These are phyloP conservation scores for Rhagophthalmus giganteus DNA, from an alignment of 2,888 invertebrate species.

Conservation along the genomic window DNA sequence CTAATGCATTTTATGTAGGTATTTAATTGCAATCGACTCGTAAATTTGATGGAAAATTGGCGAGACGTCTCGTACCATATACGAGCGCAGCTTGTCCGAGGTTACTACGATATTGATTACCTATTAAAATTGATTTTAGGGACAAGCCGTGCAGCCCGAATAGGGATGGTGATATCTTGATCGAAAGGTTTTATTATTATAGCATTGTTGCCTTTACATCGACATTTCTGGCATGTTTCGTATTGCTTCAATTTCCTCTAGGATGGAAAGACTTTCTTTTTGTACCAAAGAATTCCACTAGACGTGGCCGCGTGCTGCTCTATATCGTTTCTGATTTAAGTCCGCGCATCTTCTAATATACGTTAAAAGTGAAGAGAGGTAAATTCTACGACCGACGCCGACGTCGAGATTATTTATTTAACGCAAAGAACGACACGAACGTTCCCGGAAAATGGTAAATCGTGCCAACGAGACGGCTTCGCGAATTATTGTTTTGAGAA, in stretches of 20 bases:
- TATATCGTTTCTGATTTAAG: not conserved
- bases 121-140: slow-evolving; percentile 17
- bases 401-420: not conserved
- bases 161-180: slow-evolving; percentile 13
- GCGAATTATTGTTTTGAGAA: too few relatives aligned
- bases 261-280: not conserved
- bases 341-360: too few relatives aligned
- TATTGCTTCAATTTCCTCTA: not conserved
- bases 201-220: slow-evolving; percentile 1
- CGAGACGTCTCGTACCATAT: too few relatives aligned
- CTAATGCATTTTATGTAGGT: too few relatives aligned
- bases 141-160: slow-evolving; percentile 8
- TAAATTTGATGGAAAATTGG: too few relatives aligned
- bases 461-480: too few relatives aligned
- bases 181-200: slow-evolving; percentile 10
- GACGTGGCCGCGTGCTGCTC: not conserved
- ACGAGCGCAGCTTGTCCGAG: slow-evolving; percentile 5
- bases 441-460: too few relatives aligned
- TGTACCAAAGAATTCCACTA: not conserved
- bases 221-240: not conserved
- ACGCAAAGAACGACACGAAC: not conserved
- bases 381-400: too few relatives aligned
- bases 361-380: too few relatives aligned
- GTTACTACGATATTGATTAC: slow-evolving; percentile 21
- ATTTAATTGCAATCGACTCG: too few relatives aligned